These are phyloP conservation scores for Nasonia oneida DNA, from an alignment of 2,888 invertebrate species.

Conservation along the genomic window DNA sequence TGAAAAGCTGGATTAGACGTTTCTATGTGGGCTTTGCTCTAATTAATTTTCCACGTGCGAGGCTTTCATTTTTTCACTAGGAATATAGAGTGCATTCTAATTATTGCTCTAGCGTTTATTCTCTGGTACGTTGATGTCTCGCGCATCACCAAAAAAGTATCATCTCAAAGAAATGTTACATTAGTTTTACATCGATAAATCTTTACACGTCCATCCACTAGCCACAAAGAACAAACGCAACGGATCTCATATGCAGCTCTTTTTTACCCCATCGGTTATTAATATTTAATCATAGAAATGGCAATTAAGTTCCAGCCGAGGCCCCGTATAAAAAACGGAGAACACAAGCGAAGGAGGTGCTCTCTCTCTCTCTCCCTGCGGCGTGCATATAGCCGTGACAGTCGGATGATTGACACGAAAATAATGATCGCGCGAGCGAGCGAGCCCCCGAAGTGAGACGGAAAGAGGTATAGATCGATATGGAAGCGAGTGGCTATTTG, in stretches of 20 bases:
- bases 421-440: constrained; percentile 56
- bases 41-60: background rate
- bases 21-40: background rate
- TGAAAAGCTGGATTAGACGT: constrained; percentile 36
- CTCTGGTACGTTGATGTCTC: no score
- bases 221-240: constrained; percentile 14
- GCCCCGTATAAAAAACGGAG: constrained; percentile 33
- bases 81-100: no score
- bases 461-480: constrained; percentile 71
- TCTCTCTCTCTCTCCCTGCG: background rate
- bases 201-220: background rate
- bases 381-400: constrained; percentile 21
- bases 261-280: constrained; percentile 36
- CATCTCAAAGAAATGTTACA: background rate
- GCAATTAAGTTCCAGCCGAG: constrained; percentile 55
- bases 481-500: constrained; percentile 15
- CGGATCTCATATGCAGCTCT: background rate
- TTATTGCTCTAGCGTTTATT: no score
- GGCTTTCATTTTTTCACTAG: no score
- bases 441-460: constrained; percentile 27
- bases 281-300: constrained; percentile 57
- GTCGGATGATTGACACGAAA: constrained; percentile 62
- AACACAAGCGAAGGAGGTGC: constrained; percentile 1
- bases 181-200: background rate
- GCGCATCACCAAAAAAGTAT: background rate